Conservation (phyloP, 2,888 invertebrate genomes). For the Agapetus fuscipes region DNA sequence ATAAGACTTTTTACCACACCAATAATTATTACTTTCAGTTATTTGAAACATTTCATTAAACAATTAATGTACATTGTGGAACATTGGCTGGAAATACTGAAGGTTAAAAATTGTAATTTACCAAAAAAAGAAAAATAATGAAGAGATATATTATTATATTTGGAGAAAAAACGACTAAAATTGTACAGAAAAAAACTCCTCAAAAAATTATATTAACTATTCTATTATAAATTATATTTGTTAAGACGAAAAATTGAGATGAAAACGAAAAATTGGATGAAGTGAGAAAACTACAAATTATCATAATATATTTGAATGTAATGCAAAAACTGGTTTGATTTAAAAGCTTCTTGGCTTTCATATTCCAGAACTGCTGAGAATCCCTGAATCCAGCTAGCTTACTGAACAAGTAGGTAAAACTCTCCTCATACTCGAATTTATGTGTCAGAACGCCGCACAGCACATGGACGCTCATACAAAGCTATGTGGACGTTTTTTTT, state of each 20-base stretch:
- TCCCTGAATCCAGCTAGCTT: too few species aligned
- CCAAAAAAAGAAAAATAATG: neutral
- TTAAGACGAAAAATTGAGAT: slow-evolving; percentile 18
- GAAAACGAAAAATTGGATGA: slow-evolving; percentile 12
- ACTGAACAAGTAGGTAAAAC: too few species aligned
- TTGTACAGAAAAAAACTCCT: slow-evolving; percentile 12
- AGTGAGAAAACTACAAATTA: slow-evolving; percentile 17
- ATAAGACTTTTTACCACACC: neutral
- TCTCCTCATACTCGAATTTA: too few species aligned
- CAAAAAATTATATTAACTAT: slow-evolving; percentile 16
- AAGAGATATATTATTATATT: slow-evolving; percentile 5
- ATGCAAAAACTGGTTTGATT: too few species aligned
- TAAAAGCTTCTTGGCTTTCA: too few species aligned
- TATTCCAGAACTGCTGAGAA: too few species aligned
- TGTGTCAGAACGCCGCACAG: too few species aligned
- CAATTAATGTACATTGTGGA: too few species aligned
- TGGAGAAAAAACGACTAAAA: slow-evolving; percentile 12
- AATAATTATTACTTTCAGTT: neutral
- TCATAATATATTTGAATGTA: slow-evolving; percentile 22
- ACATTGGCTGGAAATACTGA: too few species aligned
- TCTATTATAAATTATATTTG: slow-evolving; percentile 21
- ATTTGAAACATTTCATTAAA: neutral
- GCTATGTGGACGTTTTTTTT: too few species aligned
- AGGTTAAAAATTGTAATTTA: neutral
- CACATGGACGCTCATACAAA: too few species aligned